Conservation (phyloP, 2,888 invertebrate genomes). For the Drosophila diplacantha region DNA sequence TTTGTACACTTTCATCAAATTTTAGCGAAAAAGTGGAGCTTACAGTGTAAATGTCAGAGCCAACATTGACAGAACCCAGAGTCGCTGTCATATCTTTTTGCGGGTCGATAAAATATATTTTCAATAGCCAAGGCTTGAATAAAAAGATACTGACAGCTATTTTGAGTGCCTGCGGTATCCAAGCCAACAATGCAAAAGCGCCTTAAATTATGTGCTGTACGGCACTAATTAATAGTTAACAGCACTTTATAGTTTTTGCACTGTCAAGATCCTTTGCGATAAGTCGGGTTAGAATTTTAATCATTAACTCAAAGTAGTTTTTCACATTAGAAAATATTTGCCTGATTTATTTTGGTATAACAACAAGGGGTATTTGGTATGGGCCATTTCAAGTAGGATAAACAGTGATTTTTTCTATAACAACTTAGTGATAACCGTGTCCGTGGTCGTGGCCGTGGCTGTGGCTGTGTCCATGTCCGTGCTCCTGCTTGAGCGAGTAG, state of each 20-base stretch:
- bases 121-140: too few species aligned
- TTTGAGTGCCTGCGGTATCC: too few species aligned
- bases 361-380: constrained; percentile 57
- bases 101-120: too few species aligned
- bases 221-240: too few species aligned
- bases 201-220: too few species aligned
- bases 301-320: background rate
- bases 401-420: constrained; percentile 6
- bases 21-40: too few species aligned
- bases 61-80: too few species aligned
- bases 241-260: background rate
- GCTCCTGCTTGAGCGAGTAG: constrained; percentile 63
- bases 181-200: too few species aligned
- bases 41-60: too few species aligned
- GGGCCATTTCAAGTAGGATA: constrained; percentile 25
- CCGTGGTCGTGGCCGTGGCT: constrained; percentile 28
- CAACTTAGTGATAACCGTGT: constrained; percentile 53
- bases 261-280: background rate
- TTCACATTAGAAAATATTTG: constrained; percentile 41
- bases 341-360: constrained; percentile 53
- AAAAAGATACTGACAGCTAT: too few species aligned
- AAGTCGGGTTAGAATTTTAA: background rate
- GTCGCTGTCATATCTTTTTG: too few species aligned
- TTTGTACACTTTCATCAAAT: too few species aligned
- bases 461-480: constrained; percentile 50